phyloP scores from a whole-genome alignment of 2,888 invertebrate genomes.

The Caenorhabditis sp. region DNA sequence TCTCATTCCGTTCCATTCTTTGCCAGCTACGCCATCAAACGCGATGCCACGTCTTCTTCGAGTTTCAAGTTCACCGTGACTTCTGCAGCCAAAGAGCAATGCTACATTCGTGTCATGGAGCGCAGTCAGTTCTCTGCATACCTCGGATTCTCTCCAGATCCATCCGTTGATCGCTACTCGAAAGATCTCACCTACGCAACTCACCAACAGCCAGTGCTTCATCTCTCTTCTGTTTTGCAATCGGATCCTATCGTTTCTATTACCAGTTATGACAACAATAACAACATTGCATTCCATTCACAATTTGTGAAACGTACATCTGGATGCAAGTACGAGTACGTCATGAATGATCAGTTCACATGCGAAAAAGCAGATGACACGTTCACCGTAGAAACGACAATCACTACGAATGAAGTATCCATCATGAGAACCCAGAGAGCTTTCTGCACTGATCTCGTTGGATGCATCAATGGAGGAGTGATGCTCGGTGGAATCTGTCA shows the following conservation, averaged over 20 bases:
- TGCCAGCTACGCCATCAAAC: constrained; percentile 53
- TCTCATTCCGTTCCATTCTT: constrained; percentile 62
- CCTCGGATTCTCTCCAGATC: constrained; percentile 68
- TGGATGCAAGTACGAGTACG: constrained; percentile 63
- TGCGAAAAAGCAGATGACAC: constrained; percentile 44
- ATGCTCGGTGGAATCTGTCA: constrained; percentile 29
- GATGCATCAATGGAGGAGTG: constrained; percentile 70
- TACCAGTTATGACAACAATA: constrained; percentile 39
- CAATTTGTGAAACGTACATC: constrained; percentile 39
- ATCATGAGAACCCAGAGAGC: constrained; percentile 64
- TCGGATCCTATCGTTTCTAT: constrained; percentile 48
- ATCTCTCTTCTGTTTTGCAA: constrained; percentile 53
- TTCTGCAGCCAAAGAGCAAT: constrained; percentile 5
- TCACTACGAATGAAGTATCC: constrained; percentile 50
- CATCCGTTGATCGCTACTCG: constrained; percentile 55
- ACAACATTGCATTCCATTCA: constrained; percentile 9
- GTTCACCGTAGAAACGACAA: constrained; percentile 38
- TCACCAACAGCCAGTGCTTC: constrained; percentile 52
- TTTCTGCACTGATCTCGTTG: constrained; percentile 55
- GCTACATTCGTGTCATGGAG: constrained; percentile 56
- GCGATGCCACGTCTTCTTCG: constrained; percentile 17
- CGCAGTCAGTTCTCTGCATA: constrained; percentile 59
- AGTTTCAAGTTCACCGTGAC: constrained; percentile 16
- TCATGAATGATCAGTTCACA: constrained; percentile 18
- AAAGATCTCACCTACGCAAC: constrained; percentile 57